Evolutionary conservation across 2,888 invertebrate genomes (phyloP), one percentile per base, ranked within the genome.

Genomic region (Miltochrista miniata): DNA sequence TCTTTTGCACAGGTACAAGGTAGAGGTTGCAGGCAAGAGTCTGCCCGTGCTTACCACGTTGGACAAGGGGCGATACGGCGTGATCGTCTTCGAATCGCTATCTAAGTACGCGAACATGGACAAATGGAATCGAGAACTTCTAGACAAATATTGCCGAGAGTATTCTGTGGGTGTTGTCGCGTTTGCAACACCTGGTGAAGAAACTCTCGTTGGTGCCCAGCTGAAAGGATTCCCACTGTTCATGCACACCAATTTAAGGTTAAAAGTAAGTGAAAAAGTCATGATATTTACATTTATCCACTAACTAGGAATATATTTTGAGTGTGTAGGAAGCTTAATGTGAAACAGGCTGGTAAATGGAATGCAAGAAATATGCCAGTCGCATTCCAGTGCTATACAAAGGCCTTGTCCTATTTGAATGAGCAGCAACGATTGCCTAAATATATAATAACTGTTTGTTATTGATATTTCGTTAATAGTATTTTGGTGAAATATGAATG

Each of bases 71-170:
- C 96, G 98, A 70, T 99, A 98, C 92, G 97, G 98, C 50, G 97
- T 98, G 59, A 96, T 99, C 75, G 96, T 99, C 48, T 98, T 99
- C 91, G 99, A 99, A 92, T 98, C 98, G 85, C 94, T 98, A 72
- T 96, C 97, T 83, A 97, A 97, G 87, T 99, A 99, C 90, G 93
- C 99, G 72, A 96, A 96, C 83, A 97, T 99, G 97, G 98, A 99
- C 89, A 97, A 97, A 83, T 98, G 98, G 98, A 98, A 98, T 91
- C 94, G 98, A 53, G 98, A 98, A 84, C 92, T 98, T 45, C 92
- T 99, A 70, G 98, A 99, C 92, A 98, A 98, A 88, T 99, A 99
- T 90, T 99, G 99, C 83, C 93, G 96, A 53, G 98, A 98, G 84
- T 99, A 98, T 90, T 95, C 96, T 44, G 98, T 99, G 34, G 98